Percentiles rank a stretch among this genome's conserved stretches.
phyloP scores from a whole-genome alignment of 1,140 invertebrate genomes.

The Spodoptera litura region DNA sequence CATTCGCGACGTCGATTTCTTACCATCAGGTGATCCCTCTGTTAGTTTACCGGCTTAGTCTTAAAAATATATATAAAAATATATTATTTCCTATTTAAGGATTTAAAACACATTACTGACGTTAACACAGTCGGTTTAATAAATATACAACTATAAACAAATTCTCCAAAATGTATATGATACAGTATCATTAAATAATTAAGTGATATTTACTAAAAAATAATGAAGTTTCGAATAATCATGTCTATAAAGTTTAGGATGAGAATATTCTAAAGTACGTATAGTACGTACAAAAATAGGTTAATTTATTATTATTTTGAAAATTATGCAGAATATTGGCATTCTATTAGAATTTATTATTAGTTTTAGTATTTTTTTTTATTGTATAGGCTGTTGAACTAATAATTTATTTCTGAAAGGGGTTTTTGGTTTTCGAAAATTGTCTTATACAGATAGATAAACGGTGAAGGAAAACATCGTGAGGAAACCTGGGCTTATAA shows the following conservation, averaged over 20 bases:
- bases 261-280: conserved; percentile 18
- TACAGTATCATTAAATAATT: conserved; percentile 3
- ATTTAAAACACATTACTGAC: too few species aligned
- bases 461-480: too few species aligned
- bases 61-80: too few species aligned
- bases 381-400: neutral
- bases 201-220: neutral
- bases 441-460: neutral
- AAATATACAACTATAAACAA: too few species aligned
- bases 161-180: too few species aligned
- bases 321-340: conserved; percentile 6
- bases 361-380: neutral
- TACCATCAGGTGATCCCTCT: too few species aligned
- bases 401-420: neutral
- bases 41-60: too few species aligned
- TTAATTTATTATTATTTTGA: conserved; percentile 28
- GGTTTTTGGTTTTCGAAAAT: neutral
- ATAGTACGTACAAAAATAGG: neutral
- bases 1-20: too few species aligned
- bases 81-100: too few species aligned
- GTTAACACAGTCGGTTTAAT: too few species aligned
- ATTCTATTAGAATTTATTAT: conserved; percentile 26
- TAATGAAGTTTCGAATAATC: conserved; percentile 7
- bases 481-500: too few species aligned
- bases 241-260: conserved; percentile 12